phyloP scores from a whole-genome alignment of 1,140 invertebrate genomes.

The Coenobita brevimanus region DNA sequence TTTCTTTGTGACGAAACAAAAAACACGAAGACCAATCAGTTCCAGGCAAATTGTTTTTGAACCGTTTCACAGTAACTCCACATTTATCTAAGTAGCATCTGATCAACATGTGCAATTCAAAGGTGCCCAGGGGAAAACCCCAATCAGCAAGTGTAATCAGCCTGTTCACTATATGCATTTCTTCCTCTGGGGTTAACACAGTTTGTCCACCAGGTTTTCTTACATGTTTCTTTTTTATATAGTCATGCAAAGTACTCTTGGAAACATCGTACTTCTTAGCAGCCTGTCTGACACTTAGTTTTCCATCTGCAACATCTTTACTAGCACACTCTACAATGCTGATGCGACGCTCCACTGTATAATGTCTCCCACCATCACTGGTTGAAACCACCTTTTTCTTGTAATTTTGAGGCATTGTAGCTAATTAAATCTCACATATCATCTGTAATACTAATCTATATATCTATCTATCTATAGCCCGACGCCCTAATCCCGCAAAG shows the following conservation, averaged over 20 bases:
- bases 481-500: too few relatives aligned
- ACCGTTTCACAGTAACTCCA: constrained; percentile 17
- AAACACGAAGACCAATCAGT: constrained; percentile 1
- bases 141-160: neutral
- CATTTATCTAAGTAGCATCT: constrained; percentile 38
- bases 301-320: neutral
- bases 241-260: constrained; percentile 30
- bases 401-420: too few relatives aligned
- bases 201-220: constrained; percentile 2
- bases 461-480: too few relatives aligned
- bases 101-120: constrained; percentile 31
- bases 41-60: constrained; percentile 48
- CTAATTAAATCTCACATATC: too few relatives aligned
- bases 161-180: neutral
- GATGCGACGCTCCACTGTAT: too few relatives aligned
- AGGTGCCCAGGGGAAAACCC: constrained; percentile 39
- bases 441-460: too few relatives aligned
- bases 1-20: neutral
- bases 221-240: neutral
- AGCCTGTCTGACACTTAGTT: neutral
- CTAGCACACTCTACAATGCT: neutral
- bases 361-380: too few relatives aligned
- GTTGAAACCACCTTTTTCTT: too few relatives aligned
- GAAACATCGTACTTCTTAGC: neutral
- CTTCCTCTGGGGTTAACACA: neutral